Percentiles rank a stretch among this genome's conserved stretches.
phyloP scores from a whole-genome alignment of 2,797 vertebrate species.

The Falco peregrinus region DNA sequence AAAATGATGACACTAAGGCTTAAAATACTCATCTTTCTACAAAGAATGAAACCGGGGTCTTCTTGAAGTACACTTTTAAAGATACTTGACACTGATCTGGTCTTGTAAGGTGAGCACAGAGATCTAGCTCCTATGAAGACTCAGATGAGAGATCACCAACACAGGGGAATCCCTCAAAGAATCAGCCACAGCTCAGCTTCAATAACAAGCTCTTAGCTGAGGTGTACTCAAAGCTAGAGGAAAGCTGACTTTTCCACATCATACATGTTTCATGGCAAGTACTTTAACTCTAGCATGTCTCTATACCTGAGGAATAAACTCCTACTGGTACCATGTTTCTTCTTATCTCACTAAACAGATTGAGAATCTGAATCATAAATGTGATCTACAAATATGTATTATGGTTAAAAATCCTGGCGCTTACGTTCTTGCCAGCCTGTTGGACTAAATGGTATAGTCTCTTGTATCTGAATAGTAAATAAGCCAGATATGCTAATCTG shows the following conservation, averaged over 20 bases:
- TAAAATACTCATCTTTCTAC: not conserved
- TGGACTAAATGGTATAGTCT: not conserved
- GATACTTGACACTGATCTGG: not conserved
- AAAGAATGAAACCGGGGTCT: not conserved
- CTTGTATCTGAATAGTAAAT: not conserved
- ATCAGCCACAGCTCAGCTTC: not conserved
- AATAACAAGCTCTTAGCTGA: not conserved
- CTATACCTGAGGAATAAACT: not conserved
- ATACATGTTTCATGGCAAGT: accelerated
- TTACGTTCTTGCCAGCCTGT: not conserved
- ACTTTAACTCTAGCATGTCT: not conserved
- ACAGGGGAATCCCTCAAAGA: not conserved
- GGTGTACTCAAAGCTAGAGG: not conserved
- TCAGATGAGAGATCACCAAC: not conserved
- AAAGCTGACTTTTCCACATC: not conserved
- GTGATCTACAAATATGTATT: not conserved
- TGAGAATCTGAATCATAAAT: not conserved
- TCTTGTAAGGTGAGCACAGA: not conserved
- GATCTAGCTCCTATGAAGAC: not conserved
- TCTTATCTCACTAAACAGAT: not conserved
- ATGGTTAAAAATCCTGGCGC: not conserved
- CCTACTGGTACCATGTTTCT: not conserved
- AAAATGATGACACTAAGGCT: not conserved
- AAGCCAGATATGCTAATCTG: not conserved
- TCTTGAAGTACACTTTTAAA: not conserved